A percentile compares a stretch with the other conserved stretches of the same genome.
These are phyloP conservation scores for Lochmaea crataegi DNA, from an alignment of 2,888 invertebrate genomes.

Conservation along the genomic window DNA sequence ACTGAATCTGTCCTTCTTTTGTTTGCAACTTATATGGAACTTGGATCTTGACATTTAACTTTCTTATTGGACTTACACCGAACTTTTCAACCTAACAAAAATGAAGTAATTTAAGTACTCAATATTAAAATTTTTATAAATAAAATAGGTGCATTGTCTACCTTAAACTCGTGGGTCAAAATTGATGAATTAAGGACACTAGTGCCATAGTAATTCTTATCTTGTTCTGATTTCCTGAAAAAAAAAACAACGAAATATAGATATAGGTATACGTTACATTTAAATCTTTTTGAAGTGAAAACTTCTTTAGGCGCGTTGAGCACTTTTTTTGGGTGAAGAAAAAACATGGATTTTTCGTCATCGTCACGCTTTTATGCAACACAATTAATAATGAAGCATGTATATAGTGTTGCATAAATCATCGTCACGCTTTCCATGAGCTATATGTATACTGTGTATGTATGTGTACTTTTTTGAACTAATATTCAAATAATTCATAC, in stretches of 20 bases:
- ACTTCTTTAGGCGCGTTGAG: too few relatives aligned
- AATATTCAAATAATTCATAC: slow-evolving; percentile 51
- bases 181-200: slow-evolving; percentile 50
- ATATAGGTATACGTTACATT: neutral
- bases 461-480: too few relatives aligned
- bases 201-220: slow-evolving; percentile 57
- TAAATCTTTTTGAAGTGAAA: neutral
- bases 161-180: slow-evolving; percentile 36
- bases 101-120: neutral
- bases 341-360: too few relatives aligned
- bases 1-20: slow-evolving; percentile 36
- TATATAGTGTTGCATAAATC: too few relatives aligned
- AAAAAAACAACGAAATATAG: neutral
- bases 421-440: too few relatives aligned
- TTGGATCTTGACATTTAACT: slow-evolving; percentile 56
- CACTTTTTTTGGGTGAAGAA: too few relatives aligned
- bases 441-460: too few relatives aligned
- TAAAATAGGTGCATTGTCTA: neutral
- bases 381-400: too few relatives aligned
- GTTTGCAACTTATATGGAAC: slow-evolving; percentile 56
- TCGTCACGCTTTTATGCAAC: too few relatives aligned
- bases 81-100: slow-evolving; percentile 59
- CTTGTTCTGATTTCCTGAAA: slow-evolving; percentile 60
- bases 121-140: too few relatives aligned
- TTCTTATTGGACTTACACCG: slow-evolving; percentile 62